These are phyloP conservation scores for Dicrostonyx torquatus DNA, from an alignment of 2,797 vertebrate species.

Conservation along the genomic window DNA sequence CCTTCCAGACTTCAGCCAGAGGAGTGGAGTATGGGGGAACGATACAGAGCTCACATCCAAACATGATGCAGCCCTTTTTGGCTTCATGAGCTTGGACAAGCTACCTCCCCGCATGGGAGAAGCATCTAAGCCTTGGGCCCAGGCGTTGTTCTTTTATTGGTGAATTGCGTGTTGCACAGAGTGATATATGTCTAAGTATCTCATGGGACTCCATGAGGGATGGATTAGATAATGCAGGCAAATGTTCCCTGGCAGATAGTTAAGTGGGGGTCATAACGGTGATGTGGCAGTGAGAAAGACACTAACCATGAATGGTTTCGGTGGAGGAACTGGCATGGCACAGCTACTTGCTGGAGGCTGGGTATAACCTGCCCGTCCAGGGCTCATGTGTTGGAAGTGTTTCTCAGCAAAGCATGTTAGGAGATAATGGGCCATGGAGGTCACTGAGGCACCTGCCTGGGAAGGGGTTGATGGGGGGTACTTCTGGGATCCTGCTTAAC, in stretches of 20 bases:
- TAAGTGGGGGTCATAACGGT: rapidly evolving
- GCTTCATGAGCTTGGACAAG: neutral
- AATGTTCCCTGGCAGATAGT: rapidly evolving
- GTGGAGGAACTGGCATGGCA: neutral
- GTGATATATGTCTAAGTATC: rapidly evolving
- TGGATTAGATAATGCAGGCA: neutral
- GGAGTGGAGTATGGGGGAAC: neutral
- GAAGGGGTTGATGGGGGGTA: no score
- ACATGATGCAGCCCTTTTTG: neutral
- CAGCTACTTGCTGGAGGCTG: neutral
- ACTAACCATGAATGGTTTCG: rapidly evolving
- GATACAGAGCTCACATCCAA: neutral
- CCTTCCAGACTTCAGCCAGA: neutral
- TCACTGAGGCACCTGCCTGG: neutral
- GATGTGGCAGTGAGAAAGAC: rapidly evolving
- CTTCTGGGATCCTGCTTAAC: neutral
- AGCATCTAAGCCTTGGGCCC: neutral
- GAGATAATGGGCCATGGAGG: no score
- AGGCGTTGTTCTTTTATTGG: neutral
- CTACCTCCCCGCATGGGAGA: neutral
- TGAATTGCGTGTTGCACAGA: rapidly evolving
- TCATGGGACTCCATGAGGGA: neutral
- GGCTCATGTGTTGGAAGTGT: neutral
- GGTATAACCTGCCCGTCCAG: neutral
- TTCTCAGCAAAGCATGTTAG: neutral